phyloP scores from a whole-genome alignment of 1,140 invertebrate species.

The Lanistes nyassanus region DNA sequence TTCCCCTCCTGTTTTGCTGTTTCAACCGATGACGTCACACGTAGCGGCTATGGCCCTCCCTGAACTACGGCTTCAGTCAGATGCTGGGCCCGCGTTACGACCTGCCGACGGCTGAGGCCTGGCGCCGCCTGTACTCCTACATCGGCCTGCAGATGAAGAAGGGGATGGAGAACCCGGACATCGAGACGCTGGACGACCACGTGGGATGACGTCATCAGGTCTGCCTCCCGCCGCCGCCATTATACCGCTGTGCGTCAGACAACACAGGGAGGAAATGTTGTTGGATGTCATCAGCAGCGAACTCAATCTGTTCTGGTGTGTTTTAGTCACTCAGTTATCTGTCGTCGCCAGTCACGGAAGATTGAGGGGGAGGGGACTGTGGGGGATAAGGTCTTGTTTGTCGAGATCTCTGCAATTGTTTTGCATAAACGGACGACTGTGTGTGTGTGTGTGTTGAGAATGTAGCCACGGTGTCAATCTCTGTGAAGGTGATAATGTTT shows the following conservation, averaged over 20 bases:
- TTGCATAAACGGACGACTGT: neutral
- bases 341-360: neutral
- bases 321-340: too few relatives aligned
- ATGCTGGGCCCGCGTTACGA: conserved; percentile 43
- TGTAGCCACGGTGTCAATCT: neutral
- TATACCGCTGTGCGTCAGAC: neutral
- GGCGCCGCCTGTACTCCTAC: conserved; percentile 47
- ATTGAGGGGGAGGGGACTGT: neutral
- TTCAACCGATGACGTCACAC: neutral
- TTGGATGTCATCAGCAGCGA: too few relatives aligned
- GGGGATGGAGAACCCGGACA: conserved; percentile 43
- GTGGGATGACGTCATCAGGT: conserved; percentile 3
- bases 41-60: conserved; percentile 49
- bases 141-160: conserved; percentile 46
- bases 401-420: neutral
- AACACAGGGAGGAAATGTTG: too few relatives aligned
- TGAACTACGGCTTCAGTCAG: conserved; percentile 42
- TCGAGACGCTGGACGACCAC: conserved; percentile 25
- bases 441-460: neutral
- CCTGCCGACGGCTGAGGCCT: conserved; percentile 40
- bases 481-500: neutral
- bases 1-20: too few relatives aligned
- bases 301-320: too few relatives aligned
- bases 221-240: neutral
- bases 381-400: neutral